These are phyloP conservation scores for Hydrochoerus hydrochaeris DNA, from an alignment of 2,113 vertebrate genomes.

Conservation along the genomic window DNA sequence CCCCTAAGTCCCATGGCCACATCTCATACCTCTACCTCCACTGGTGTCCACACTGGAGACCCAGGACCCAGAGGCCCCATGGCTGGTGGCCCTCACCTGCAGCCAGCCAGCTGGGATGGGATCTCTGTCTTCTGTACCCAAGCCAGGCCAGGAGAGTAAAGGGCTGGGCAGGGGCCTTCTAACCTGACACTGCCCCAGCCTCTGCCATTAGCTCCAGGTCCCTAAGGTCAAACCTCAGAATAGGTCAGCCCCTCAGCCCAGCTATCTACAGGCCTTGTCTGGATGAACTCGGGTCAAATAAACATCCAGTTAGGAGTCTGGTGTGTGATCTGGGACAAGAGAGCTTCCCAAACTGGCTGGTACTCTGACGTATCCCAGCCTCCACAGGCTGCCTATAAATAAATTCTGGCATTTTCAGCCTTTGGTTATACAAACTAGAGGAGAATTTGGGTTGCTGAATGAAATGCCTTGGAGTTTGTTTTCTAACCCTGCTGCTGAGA, in stretches of 20 bases:
- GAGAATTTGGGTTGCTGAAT: slow-evolving; percentile 38
- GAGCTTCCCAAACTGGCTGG: slow-evolving; percentile 39
- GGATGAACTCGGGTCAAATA: not conserved
- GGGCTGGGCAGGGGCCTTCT: not conserved
- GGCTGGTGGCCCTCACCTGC: no score
- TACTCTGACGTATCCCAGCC: slow-evolving; percentile 39
- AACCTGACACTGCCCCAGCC: not conserved
- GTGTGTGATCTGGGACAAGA: slow-evolving; percentile 51
- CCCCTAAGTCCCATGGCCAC: not conserved
- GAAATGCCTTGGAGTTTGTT: slow-evolving; percentile 62
- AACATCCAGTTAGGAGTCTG: not conserved
- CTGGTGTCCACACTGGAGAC: not conserved
- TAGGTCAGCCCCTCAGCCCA: not conserved
- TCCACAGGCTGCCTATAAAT: slow-evolving; percentile 61
- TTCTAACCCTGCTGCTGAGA: slow-evolving; percentile 63
- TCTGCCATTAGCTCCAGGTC: not conserved
- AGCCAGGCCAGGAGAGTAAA: not conserved
- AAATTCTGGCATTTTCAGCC: slow-evolving; percentile 75
- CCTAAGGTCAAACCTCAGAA: slow-evolving; percentile 64
- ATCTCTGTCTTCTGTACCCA: not conserved
- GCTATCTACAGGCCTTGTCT: not conserved
- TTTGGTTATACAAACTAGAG: slow-evolving; percentile 74
- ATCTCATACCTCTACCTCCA: not conserved
- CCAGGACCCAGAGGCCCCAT: not conserved
- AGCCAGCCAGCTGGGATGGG: not conserved